Evolutionary conservation across 2,797 vertebrate species (phyloP).

Genomic region (Acropternis orthonyx): DNA sequence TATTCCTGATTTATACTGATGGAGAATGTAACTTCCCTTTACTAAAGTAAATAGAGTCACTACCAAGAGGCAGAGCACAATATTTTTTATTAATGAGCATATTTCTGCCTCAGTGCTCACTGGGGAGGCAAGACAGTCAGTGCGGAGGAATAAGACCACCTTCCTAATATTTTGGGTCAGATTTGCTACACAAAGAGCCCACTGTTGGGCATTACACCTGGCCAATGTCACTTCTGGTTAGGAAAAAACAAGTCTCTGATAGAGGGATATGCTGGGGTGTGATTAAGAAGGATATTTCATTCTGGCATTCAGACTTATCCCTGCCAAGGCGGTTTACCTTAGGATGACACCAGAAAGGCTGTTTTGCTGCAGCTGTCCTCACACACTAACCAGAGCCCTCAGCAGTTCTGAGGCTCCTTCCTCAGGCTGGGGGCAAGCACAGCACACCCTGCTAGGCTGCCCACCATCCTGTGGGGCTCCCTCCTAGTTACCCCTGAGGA

Average conservation of each 20-base stretch:
- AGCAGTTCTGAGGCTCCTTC: background rate
- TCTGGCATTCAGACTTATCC: background rate
- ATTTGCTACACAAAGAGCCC: background rate
- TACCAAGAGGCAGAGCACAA: background rate
- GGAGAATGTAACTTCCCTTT: background rate
- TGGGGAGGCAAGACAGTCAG: background rate
- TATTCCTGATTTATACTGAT: background rate
- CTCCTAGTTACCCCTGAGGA: background rate
- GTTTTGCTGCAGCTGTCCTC: background rate
- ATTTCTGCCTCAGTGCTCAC: background rate
- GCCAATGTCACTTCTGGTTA: background rate
- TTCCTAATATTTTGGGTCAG: background rate
- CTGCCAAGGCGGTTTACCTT: background rate
- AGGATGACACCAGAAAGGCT: background rate
- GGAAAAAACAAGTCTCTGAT: background rate
- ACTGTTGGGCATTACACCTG: background rate
- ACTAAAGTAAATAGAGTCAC: slow-evolving; percentile 31
- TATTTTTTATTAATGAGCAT: slow-evolving; percentile 8
- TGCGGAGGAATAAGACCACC: background rate
- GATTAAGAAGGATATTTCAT: slow-evolving; percentile 7
- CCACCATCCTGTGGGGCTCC: background rate
- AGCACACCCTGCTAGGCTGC: background rate
- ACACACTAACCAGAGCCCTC: background rate
- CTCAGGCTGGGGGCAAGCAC: background rate
- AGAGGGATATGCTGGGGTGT: background rate